Base-by-base conservation (phyloP, 2,113 vertebrate species). In the Ardeotis arabs region DNA sequence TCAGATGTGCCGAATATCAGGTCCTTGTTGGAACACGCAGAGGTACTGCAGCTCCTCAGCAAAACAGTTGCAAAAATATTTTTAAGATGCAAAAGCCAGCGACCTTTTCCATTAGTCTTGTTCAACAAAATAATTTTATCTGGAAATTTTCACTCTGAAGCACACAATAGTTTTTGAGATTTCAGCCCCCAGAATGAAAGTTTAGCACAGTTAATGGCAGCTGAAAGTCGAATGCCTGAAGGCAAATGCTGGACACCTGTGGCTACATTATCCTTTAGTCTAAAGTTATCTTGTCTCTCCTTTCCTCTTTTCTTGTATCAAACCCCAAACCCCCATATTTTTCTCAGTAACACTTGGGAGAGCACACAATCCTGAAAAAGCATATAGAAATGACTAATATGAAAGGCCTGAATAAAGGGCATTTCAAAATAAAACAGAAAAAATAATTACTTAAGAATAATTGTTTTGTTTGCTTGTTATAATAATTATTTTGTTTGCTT, bases 401-500 rank as follows among this genome's bases (percentile, higher is more conserved):
- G 44, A 88, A 84, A 74, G 9, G 13, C 31, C 29, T 77, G 45
- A 88, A 64, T 64, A 74, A 78, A 90, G 90, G 16, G 13, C 68
- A 88, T 81, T 76, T 31, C 60, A 90, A 84, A 92, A 49, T 31
- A 80, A 90, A 68, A 0, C 50, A 77, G 35, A 81, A 88, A 74
- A 87, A 85, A 62, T 80, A 5, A 87, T 80, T 86, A 45, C 37
- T 83, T 77, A 92, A 92, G 82, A 90, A 77, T 81, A 80, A 94
- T n/a, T 74, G 58, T 47, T 93, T 93, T 89, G 82, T 90, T 90
- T 90, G 25, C 47, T 86, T 84, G 73, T 77, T 4, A 3, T 44
- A 90, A 77, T 81, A 80, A 94, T 33, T 74, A 55, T 47, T 93
- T 93, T 89, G 82, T 88, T 90, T 90, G 25, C 47, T 90, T 84